Evolutionary conservation across 2,888 invertebrate species (phyloP).

Genomic region (Heliconius aoede): DNA sequence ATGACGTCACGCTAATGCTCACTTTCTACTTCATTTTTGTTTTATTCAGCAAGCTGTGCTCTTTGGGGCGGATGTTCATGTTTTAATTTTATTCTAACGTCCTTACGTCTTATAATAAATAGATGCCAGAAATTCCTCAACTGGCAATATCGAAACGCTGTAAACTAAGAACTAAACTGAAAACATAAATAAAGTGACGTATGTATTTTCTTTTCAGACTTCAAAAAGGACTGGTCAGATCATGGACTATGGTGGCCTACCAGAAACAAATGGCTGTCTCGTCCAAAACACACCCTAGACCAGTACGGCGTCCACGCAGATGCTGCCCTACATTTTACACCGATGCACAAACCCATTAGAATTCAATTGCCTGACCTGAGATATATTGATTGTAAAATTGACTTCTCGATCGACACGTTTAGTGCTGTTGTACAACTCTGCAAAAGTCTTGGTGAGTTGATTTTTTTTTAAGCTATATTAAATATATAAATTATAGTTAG

Average conservation of each 20-base stretch:
- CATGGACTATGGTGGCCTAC: constrained; percentile 99
- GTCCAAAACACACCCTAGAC: constrained; percentile 97
- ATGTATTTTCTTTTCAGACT: constrained; percentile 86
- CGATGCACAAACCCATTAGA: constrained; percentile 97
- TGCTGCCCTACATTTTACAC: constrained; percentile 95
- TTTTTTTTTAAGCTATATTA: background rate
- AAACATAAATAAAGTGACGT: background rate
- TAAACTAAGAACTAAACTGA: too few species aligned
- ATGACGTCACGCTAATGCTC: constrained; percentile 55
- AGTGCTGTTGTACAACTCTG: constrained; percentile 95
- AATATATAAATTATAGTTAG: constrained; percentile 32
- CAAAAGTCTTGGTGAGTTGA: constrained; percentile 91
- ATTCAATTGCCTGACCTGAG: constrained; percentile 97
- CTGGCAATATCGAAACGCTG: too few species aligned
- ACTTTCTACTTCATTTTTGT: constrained; percentile 50
- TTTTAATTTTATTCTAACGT: constrained; percentile 26
- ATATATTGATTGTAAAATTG: constrained; percentile 94
- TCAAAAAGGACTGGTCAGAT: constrained; percentile 99
- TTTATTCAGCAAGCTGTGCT: constrained; percentile 43
- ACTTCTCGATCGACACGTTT: constrained; percentile 98
- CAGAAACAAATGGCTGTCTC: constrained; percentile 95
- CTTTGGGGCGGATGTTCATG: constrained; percentile 55
- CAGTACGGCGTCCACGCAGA: constrained; percentile 98
- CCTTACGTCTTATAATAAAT: constrained; percentile 16
- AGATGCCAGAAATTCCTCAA: background rate